Conservation (phyloP, 2,797 vertebrate species). For the Pseudochirops cupreus region DNA sequence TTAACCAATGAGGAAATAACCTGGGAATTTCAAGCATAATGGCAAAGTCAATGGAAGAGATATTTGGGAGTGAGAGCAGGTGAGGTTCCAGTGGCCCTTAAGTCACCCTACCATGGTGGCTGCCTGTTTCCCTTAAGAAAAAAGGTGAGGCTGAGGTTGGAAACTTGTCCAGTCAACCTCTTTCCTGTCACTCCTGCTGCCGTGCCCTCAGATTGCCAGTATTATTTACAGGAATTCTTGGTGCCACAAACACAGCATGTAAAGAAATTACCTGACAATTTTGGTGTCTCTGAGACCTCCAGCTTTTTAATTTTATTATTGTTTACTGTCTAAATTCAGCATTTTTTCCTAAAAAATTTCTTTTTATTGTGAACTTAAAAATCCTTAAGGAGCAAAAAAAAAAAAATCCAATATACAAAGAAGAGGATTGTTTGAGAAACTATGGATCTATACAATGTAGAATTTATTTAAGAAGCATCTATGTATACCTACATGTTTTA, state of each 20-base stretch:
- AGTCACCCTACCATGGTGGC: background rate
- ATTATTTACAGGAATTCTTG: background rate
- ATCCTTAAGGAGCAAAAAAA: background rate
- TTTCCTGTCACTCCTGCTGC: background rate
- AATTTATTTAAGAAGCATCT: background rate
- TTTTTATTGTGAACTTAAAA: background rate
- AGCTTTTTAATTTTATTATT: background rate
- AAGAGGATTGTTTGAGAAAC: background rate
- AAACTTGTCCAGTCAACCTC: background rate
- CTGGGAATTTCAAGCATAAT: background rate
- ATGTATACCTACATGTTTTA: background rate
- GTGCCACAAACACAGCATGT: background rate
- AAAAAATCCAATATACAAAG: background rate
- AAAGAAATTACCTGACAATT: background rate
- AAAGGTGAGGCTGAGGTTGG: background rate
- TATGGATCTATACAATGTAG: background rate
- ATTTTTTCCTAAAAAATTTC: background rate
- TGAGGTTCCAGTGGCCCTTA: background rate
- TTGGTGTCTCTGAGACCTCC: background rate
- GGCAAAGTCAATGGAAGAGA: background rate
- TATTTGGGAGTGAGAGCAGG: background rate
- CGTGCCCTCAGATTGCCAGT: background rate
- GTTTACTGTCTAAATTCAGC: background rate
- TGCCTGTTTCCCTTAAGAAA: background rate
- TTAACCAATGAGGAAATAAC: background rate